These are phyloP conservation scores for Enteromius argenteus DNA, from an alignment of 2,797 vertebrate species.

Conservation along the genomic window DNA sequence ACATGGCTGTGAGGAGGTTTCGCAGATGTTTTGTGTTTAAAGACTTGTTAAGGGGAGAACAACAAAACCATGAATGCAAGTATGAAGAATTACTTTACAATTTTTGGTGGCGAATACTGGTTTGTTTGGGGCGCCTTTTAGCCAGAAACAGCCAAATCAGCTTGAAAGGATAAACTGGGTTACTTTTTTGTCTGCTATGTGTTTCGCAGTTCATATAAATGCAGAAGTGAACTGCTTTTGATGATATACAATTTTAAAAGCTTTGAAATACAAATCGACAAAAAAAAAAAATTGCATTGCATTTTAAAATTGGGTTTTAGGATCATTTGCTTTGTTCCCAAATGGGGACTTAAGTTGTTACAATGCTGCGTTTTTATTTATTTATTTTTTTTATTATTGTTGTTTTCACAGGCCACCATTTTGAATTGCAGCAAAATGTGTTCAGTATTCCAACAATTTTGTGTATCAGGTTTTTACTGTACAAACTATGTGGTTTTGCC, in stretches of 20 bases:
- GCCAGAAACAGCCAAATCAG: background rate
- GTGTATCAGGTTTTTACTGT: too few species aligned
- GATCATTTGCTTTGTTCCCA: background rate
- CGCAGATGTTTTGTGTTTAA: slow-evolving; percentile 80
- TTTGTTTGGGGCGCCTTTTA: background rate
- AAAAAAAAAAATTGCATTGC: background rate
- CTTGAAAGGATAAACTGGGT: background rate
- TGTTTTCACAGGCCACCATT: background rate
- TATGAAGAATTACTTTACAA: slow-evolving; percentile 45
- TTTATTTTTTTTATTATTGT: background rate
- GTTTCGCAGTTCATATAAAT: background rate
- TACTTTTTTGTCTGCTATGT: background rate
- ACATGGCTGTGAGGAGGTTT: slow-evolving; percentile 72
- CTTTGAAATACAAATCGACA: background rate
- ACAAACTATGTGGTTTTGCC: too few species aligned
- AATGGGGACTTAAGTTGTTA: background rate
- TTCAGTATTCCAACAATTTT: too few species aligned
- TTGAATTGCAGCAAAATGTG: background rate
- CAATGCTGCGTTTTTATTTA: too few species aligned
- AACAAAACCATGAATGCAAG: slow-evolving; percentile 66
- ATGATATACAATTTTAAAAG: background rate
- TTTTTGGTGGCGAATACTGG: slow-evolving; percentile 16
- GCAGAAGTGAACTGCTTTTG: background rate
- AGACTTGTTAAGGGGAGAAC: slow-evolving; percentile 71
- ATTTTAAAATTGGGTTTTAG: background rate